phyloP scores from a whole-genome alignment of 2,113 vertebrate genomes.

The Rhizomys pruinosus region DNA sequence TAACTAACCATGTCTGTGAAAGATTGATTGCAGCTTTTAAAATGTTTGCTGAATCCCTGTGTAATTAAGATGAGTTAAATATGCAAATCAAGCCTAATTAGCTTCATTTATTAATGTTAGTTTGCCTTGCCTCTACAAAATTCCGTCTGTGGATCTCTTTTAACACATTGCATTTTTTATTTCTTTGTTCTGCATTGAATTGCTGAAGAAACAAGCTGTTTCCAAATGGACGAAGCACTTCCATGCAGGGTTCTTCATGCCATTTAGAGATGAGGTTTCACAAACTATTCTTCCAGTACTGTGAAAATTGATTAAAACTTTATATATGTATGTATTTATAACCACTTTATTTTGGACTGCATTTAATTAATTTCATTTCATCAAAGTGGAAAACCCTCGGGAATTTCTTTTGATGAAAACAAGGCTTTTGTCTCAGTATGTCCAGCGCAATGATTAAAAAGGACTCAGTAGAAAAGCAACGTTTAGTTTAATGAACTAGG shows the following conservation, averaged over 20 bases:
- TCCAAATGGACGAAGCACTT: background rate
- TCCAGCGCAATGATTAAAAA: conserved; percentile 13
- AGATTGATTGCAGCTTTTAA: conserved; percentile 86
- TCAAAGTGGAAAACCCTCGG: conserved; percentile 44
- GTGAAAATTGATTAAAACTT: conserved; percentile 34
- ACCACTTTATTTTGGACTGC: conserved; percentile 17
- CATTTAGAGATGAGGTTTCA: conserved; percentile 72
- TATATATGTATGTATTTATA: background rate
- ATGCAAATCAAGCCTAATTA: conserved; percentile 88
- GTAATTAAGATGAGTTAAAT: conserved; percentile 90
- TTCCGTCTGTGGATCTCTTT: conserved; percentile 77
- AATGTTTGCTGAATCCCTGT: conserved; percentile 85
- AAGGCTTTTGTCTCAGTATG: conserved; percentile 61
- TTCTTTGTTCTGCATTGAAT: conserved; percentile 37
- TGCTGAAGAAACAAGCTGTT: conserved; percentile 52
- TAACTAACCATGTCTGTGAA: conserved; percentile 83
- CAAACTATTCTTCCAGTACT: conserved; percentile 59
- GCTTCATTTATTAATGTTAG: conserved; percentile 87
- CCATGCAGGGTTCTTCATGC: conserved; percentile 54
- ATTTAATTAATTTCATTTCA: conserved; percentile 64
- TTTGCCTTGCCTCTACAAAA: conserved; percentile 82
- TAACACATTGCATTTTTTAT: conserved; percentile 74
- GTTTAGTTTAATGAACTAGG: conserved; percentile 4
- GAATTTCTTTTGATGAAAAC: conserved; percentile 71
- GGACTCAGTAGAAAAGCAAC: background rate